phyloP scores from a whole-genome alignment of 2,113 vertebrate genomes.

The Lampris megalopsis region DNA sequence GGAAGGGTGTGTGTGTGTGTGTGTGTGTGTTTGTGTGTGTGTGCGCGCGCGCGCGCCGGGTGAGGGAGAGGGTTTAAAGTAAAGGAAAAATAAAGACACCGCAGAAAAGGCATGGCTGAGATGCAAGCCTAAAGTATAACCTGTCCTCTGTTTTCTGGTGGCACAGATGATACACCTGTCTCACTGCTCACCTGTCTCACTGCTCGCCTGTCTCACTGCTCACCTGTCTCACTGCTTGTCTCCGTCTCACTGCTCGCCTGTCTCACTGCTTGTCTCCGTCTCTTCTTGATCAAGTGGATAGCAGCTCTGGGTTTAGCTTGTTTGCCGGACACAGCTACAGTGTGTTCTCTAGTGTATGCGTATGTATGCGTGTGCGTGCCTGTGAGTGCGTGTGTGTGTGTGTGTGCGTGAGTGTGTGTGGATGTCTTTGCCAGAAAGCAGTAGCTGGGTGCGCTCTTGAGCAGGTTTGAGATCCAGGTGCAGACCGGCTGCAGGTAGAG shows the following conservation, averaged over 20 bases:
- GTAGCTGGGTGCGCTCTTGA: neutral
- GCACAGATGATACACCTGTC: neutral
- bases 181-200: too few relatives aligned
- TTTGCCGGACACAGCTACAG: conserved; percentile 47
- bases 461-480: neutral
- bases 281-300: conserved; percentile 44
- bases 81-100: conserved; percentile 63
- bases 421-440: neutral
- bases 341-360: conserved; percentile 1
- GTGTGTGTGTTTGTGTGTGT: conserved; percentile 12
- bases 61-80: conserved; percentile 11
- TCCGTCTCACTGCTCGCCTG: too few relatives aligned
- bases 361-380: conserved; percentile 22
- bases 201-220: too few relatives aligned
- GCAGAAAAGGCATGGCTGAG: conserved; percentile 46
- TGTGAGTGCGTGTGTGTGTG: conserved; percentile 21
- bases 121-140: conserved; percentile 49
- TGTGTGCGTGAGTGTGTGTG: conserved; percentile 33
- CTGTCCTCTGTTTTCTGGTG: conserved; percentile 56
- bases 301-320: conserved; percentile 39
- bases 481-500: conserved; percentile 36
- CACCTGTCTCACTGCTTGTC: too few relatives aligned
- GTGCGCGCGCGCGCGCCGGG: neutral
- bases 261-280: conserved; percentile 23
- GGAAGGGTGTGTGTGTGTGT: conserved; percentile 19